A percentile compares a stretch with the other conserved stretches of the same genome.
Evolutionary conservation across 2,888 invertebrate species (phyloP).

Genomic region (Lepidochitona cinerea): DNA sequence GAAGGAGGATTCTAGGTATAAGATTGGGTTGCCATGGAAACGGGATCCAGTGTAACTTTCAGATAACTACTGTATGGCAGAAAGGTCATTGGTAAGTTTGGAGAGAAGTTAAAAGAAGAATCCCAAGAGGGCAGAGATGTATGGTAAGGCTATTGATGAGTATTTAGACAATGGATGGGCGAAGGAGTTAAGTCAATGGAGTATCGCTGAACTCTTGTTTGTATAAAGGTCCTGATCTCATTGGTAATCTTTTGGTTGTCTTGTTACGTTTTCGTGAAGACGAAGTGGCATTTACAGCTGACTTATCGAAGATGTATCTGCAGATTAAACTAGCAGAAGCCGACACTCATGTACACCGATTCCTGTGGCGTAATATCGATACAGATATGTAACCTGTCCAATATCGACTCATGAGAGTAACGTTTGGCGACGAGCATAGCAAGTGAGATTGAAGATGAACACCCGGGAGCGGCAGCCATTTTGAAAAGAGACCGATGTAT

Average conservation of each 20-base stretch:
- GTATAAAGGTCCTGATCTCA: too few relatives aligned
- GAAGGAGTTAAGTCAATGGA: conserved; percentile 6
- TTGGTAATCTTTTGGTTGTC: background rate
- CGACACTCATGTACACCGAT: conserved; percentile 12
- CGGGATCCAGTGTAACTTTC: conserved; percentile 6
- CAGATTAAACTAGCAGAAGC: background rate
- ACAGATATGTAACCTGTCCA: background rate
- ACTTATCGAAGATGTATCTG: conserved; percentile 10
- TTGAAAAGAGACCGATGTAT: conserved; percentile 14
- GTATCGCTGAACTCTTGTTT: too few relatives aligned
- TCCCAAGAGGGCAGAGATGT: conserved; percentile 7
- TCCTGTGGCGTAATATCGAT: conserved; percentile 14
- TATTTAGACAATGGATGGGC: too few relatives aligned
- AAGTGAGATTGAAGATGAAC: background rate
- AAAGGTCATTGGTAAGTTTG: conserved; percentile 7
- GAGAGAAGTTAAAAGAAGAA: conserved; percentile 12
- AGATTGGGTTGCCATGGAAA: conserved; percentile 15
- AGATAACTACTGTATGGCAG: conserved; percentile 8
- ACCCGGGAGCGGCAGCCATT: conserved; percentile 12
- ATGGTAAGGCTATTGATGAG: conserved; percentile 1
- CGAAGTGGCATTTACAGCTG: background rate
- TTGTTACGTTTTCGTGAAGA: conserved; percentile 1
- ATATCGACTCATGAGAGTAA: background rate
- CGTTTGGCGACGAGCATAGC: conserved; percentile 13
- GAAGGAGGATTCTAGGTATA: background rate